These are phyloP conservation scores for Dinoponera quadriceps DNA, from an alignment of 1,140 invertebrate genomes.

Conservation along the genomic window DNA sequence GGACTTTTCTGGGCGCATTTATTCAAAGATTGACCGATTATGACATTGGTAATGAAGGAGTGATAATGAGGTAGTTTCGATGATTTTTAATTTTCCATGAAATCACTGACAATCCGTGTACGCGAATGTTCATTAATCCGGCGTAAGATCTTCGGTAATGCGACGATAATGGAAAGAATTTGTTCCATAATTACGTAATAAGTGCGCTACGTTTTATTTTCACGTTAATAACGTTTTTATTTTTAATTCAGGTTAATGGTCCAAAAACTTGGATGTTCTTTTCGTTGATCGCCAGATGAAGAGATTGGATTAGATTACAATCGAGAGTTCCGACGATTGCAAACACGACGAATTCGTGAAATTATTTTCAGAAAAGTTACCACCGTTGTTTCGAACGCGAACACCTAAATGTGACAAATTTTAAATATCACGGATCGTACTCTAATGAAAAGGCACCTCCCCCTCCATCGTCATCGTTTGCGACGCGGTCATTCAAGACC, in stretches of 20 bases:
- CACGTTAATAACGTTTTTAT: background rate
- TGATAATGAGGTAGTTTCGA: no score
- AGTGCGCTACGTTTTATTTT: conserved; percentile 10
- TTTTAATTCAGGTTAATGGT: background rate
- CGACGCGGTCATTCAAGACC: background rate
- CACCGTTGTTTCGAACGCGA: background rate
- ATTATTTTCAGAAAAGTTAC: background rate
- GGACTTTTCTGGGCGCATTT: no score
- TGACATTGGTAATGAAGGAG: no score
- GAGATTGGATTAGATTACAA: no score
- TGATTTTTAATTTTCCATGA: background rate
- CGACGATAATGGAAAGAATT: conserved; percentile 20
- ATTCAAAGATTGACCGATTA: no score
- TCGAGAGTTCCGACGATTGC: no score
- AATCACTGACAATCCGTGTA: background rate
- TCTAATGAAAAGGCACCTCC: no score
- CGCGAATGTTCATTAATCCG: background rate
- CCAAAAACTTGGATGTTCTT: background rate
- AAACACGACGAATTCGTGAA: background rate
- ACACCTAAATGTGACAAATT: background rate
- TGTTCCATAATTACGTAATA: conserved; percentile 15
- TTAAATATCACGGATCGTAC: no score
- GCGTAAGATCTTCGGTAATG: background rate
- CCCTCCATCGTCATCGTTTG: no score
- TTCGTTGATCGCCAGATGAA: background rate